These are phyloP conservation scores for Formica aserva DNA, from an alignment of 2,888 invertebrate species.

Conservation along the genomic window DNA sequence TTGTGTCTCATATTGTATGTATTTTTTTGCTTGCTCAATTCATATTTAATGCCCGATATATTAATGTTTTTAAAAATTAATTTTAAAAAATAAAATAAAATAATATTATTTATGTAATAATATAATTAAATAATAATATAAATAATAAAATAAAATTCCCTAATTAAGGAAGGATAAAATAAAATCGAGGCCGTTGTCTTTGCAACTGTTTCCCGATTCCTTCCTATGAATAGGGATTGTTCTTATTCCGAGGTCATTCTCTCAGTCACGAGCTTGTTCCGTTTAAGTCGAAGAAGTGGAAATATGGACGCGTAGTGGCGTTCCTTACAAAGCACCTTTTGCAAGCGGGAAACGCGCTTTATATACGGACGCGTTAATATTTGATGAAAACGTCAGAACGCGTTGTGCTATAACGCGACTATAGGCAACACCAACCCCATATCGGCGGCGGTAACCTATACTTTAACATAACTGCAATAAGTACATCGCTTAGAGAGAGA, in stretches of 20 bases:
- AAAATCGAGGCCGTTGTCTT: not conserved
- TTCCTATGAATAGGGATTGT: not conserved
- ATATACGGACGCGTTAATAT: constrained; percentile 47
- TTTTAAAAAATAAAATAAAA: not conserved
- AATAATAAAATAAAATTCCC: not conserved
- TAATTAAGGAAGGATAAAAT: not conserved
- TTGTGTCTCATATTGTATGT: not conserved
- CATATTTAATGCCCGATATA: not conserved
- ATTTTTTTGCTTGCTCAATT: not conserved
- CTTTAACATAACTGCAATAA: constrained; percentile 48
- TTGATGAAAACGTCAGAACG: constrained; percentile 43
- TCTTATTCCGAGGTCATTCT: constrained; percentile 6
- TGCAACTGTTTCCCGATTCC: not conserved
- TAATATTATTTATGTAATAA: too few species aligned
- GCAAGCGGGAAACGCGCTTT: constrained; percentile 41
- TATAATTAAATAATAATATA: too few species aligned
- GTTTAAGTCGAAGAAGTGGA: constrained; percentile 40
- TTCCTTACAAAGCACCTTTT: constrained; percentile 28
- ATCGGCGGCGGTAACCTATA: constrained; percentile 44
- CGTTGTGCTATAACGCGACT: constrained; percentile 47
- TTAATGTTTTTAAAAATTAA: not conserved
- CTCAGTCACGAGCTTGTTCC: constrained; percentile 19
- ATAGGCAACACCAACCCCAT: constrained; percentile 52
- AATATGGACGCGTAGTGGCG: constrained; percentile 35
- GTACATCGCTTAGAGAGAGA: constrained; percentile 14